Evolutionary conservation across 2,113 vertebrate genomes (phyloP).

Genomic region (Ochotona princeps): DNA sequence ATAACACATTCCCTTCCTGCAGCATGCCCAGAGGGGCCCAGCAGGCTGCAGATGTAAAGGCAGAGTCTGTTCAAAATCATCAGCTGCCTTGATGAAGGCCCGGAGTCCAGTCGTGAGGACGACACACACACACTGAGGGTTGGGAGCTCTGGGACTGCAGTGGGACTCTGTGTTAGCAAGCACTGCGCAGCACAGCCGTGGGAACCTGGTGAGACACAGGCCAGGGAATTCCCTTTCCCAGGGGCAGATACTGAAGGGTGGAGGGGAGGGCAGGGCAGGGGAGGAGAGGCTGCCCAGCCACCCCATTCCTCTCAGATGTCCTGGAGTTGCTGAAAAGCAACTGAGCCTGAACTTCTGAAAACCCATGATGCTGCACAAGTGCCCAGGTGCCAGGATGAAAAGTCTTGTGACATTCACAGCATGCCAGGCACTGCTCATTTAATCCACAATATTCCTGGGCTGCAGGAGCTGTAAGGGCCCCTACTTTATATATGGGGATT

Average conservation of each 20-base stretch:
- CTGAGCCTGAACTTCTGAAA: background rate
- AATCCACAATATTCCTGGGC: background rate
- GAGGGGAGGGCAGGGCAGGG: too few species aligned
- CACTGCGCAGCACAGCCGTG: accelerated
- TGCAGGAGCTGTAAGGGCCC: background rate
- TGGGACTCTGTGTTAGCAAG: background rate
- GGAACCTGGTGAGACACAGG: background rate
- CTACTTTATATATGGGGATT: background rate
- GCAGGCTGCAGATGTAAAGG: conserved; percentile 47
- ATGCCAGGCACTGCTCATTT: background rate
- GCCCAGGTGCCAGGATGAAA: background rate
- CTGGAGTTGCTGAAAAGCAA: background rate
- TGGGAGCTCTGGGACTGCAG: background rate
- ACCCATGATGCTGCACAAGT: too few species aligned
- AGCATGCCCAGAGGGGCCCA: conserved; percentile 54
- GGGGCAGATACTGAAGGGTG: background rate
- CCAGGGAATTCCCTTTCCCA: background rate
- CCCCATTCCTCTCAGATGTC: too few species aligned
- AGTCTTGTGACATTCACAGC: background rate
- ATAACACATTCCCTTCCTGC: background rate
- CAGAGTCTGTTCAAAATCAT: conserved; percentile 1
- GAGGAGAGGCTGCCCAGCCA: too few species aligned
- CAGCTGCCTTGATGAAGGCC: conserved; percentile 47
- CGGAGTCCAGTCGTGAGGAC: conserved; percentile 27
- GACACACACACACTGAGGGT: conserved; percentile 65